Evolutionary conservation across 1,140 invertebrate species (phyloP).

Genomic region (Carposina sasakii): DNA sequence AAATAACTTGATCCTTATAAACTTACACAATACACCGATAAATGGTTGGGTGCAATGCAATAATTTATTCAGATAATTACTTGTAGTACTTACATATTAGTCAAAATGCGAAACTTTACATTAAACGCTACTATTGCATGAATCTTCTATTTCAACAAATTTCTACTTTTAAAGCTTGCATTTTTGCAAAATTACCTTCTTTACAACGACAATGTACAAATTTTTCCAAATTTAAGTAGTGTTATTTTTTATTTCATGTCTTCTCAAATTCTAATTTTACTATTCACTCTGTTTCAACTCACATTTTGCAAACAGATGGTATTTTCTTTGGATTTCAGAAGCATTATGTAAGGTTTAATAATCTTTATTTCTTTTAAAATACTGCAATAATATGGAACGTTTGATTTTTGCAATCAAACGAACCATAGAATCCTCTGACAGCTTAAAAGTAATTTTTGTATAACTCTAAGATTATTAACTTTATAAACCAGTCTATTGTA

Average conservation of each 20-base stretch:
- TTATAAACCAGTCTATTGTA: too few relatives aligned
- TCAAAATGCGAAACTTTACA: too few relatives aligned
- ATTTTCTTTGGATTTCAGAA: slow-evolving; percentile 60
- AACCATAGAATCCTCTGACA: slow-evolving; percentile 17
- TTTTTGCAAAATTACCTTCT: slow-evolving; percentile 11
- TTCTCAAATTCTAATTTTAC: slow-evolving; percentile 37
- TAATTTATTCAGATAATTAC: too few relatives aligned
- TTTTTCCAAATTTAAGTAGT: slow-evolving; percentile 12
- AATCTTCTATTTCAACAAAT: slow-evolving; percentile 28
- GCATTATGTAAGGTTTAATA: slow-evolving; percentile 56
- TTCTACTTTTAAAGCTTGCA: slow-evolving; percentile 21
- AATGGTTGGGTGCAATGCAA: too few relatives aligned
- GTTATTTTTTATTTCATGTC: not conserved
- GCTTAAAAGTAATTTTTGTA: too few relatives aligned
- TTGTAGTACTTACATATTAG: too few relatives aligned
- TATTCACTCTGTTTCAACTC: slow-evolving; percentile 51
- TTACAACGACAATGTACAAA: slow-evolving; percentile 11
- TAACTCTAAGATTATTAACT: too few relatives aligned
- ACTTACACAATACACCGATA: too few relatives aligned
- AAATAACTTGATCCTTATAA: too few relatives aligned
- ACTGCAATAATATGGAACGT: slow-evolving; percentile 21
- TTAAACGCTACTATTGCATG: too few relatives aligned
- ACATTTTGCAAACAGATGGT: slow-evolving; percentile 50
- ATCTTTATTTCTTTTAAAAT: slow-evolving; percentile 28
- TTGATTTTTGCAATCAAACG: slow-evolving; percentile 34